Conservation (phyloP, 2,888 invertebrate species). For the Sipha maydis region DNA sequence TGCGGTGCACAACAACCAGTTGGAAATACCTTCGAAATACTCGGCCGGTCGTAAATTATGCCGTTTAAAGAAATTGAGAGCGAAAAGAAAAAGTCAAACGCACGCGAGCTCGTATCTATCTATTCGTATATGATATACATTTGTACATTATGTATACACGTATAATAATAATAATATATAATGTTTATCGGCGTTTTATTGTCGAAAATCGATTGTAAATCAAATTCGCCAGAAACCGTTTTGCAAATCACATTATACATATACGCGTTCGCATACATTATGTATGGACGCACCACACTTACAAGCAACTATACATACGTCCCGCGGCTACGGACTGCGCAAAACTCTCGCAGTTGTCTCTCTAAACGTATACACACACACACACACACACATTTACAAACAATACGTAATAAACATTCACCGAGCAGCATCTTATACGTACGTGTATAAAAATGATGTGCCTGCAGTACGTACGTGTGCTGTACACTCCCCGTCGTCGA, state of each 20-base stretch:
- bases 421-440: neutral
- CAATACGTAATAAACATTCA: slow-evolving; percentile 51
- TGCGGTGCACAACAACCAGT: slow-evolving; percentile 39
- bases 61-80: slow-evolving; percentile 52
- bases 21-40: slow-evolving; percentile 51
- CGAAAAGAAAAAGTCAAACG: slow-evolving; percentile 51
- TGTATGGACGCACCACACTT: neutral
- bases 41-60: slow-evolving; percentile 52
- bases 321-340: slow-evolving; percentile 3
- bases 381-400: neutral
- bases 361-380: neutral
- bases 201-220: slow-evolving; percentile 51
- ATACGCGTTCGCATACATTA: neutral
- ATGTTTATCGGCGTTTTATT: slow-evolving; percentile 45
- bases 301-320: neutral
- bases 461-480: too few species aligned
- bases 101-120: neutral
- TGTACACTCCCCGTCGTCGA: neutral
- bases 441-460: neutral
- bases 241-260: slow-evolving; percentile 6
- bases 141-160: neutral
- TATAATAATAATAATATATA: slow-evolving; percentile 7
- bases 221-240: slow-evolving; percentile 38
- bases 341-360: slow-evolving; percentile 13
- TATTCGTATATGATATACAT: too few species aligned